phyloP scores from a whole-genome alignment of 2,113 vertebrate species.

The Laticauda colubrina region DNA sequence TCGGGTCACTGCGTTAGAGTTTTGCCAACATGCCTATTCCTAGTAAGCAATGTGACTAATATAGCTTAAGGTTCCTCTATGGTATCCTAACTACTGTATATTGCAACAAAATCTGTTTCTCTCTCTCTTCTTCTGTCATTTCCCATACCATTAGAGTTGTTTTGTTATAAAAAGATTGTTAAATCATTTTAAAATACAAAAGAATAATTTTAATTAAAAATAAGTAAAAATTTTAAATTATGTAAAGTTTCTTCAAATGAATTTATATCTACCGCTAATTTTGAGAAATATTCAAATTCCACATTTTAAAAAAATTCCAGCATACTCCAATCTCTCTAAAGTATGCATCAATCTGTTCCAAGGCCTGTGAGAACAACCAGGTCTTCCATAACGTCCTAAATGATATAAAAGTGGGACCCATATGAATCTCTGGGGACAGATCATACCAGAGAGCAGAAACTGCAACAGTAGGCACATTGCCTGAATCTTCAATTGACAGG shows the following conservation, averaged over 20 bases:
- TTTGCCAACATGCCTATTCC: too few species aligned
- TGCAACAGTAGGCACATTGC: too few species aligned
- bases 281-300: not conserved
- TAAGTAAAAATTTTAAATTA: not conserved
- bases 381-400: too few species aligned
- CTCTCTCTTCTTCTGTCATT: not conserved
- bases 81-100: not conserved
- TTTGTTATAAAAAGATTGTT: not conserved
- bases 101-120: not conserved
- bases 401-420: not conserved
- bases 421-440: not conserved
- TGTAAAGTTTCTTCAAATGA: not conserved
- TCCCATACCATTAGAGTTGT: not conserved
- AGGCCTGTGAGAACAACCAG: too few species aligned
- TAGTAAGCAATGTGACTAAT: not conserved
- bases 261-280: not conserved
- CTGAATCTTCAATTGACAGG: too few species aligned
- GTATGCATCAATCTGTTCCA: too few species aligned
- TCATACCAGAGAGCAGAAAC: too few species aligned
- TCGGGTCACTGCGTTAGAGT: not conserved
- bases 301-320: not conserved
- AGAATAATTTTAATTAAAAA: not conserved
- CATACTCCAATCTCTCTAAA: not conserved
- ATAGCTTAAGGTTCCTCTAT: not conserved
- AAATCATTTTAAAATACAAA: not conserved